A percentile compares a stretch with the other conserved stretches of the same genome.
Evolutionary conservation across 2,797 vertebrate genomes (phyloP).

Genomic region (Pithecia hirsuta): DNA sequence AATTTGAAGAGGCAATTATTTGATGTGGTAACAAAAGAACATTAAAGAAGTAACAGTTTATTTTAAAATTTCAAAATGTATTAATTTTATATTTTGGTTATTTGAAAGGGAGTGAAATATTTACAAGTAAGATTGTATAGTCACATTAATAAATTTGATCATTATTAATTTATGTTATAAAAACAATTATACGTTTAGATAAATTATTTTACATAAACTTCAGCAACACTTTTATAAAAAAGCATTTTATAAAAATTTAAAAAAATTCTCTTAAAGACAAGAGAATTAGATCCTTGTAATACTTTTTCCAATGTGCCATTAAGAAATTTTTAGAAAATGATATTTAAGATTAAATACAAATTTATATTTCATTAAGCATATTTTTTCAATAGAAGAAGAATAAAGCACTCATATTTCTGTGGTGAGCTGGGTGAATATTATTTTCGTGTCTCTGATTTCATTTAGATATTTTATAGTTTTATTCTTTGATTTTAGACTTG

Average conservation of each 20-base stretch:
- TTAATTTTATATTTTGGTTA: constrained; percentile 41
- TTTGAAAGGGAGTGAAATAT: constrained; percentile 20
- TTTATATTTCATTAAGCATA: neutral
- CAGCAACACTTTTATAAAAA: neutral
- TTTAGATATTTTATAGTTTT: constrained; percentile 68
- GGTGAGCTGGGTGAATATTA: constrained; percentile 10
- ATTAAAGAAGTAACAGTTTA: neutral
- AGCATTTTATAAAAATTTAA: neutral
- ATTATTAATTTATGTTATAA: neutral
- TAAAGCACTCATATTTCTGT: constrained; percentile 34
- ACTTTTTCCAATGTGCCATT: neutral
- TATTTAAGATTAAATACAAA: neutral
- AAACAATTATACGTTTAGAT: neutral
- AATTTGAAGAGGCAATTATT: neutral
- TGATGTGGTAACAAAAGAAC: neutral
- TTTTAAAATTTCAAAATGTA: constrained; percentile 27
- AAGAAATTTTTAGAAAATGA: constrained; percentile 13
- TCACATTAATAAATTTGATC: neutral
- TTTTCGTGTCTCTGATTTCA: constrained; percentile 71
- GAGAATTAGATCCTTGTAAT: constrained; percentile 13
- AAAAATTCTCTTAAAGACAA: constrained; percentile 1
- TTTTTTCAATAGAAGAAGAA: neutral
- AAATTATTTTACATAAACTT: constrained; percentile 48
- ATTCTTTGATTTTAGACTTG: constrained; percentile 46
- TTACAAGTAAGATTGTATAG: neutral